Evolutionary conservation across 2,797 vertebrate genomes (phyloP), one percentile per base, ranked within the genome.

Genomic region (Zenarchopterus dispar): DNA sequence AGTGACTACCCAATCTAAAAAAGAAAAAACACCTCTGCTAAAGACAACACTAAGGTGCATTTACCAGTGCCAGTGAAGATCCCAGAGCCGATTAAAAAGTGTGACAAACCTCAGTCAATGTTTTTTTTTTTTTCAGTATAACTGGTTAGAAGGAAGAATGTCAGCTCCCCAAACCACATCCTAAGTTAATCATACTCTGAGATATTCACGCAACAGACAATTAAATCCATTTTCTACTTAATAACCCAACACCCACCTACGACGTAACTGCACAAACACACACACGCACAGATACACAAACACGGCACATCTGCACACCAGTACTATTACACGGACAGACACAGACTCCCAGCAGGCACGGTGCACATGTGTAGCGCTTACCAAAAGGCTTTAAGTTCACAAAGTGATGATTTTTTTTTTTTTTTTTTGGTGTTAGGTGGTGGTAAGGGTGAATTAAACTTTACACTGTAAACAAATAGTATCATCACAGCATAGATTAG

Each of bases 51-150:
- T 75, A 62, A 26, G 17, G 56, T 62, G 66, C 47, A 21, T 70
- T 75, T 64, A 80, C 65, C 70, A 22, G 56, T 11, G 61, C 54
- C 52, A 9, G 51, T 54, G 75, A n/a, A 15, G 36, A 56, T 72
- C 80, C 73, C 68, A 73, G 66, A 75, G 79, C 77, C 78, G 77
- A 84, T 88, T 83, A 81, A 78, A 83, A 80, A 71, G 76, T 84
- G 86, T 64, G 74, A 74, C 56, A 57, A 39, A 62, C 68, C 65
- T 78, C 72, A 67, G 43, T 77, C 62, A 51, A 44, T 64, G 54
- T 0, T 24, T 3, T 67, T 55, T 7, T 10, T 21, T 22, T 18
- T 60, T 17, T 22, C 52, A 39, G 63, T 78, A 60, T 73, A 68
- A 76, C 16, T 22, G 59, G 56, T 72, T 78, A 67, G 18, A 8